Evolutionary conservation across 53 echinoderm and acorn worm genomes (phyloP), one percentile per base, ranked within the genome.

Genomic region (Luidia sarsii): DNA sequence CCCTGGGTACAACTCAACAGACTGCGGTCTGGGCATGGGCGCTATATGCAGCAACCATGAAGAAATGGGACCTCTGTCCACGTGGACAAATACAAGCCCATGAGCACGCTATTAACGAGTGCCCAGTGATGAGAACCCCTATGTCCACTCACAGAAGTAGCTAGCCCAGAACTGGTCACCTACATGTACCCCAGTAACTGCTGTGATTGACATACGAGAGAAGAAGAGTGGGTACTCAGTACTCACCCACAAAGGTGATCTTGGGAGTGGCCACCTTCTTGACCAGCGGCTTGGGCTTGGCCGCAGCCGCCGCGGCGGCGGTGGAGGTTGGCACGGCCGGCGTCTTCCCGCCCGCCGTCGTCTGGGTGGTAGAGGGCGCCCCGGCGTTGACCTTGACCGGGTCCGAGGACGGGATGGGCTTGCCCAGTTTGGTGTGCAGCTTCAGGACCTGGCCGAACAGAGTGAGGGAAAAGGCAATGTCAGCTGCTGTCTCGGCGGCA

Each of bases 221-320:
- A 59, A 29, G 20, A 71, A 61, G 7, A 18, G 27, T 9, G n/a
- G n/a, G n/a, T n/a, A 2, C 38, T 68, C n/a, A 34, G 7, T 16
- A 59, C 94, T 84, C 87, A 99, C 99, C 99, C 75, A 99, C 91
- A 85, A 99, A 99, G 13, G 90, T 94, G 57, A 99, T 99, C 87
- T 99, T 99, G 13, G 99, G 99, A 18, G 99, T 94, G 57, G 89
- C 90, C 38, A 85, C 70, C 65, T 93, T 90, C 79, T 92, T 92
- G 66, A 86, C 57, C 10, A 83, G 64, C 1, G 85, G 73, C 15
- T 82, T 88, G 11, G 89, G 57, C 43, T 93, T 88, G 35, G 81
- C 75, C 8, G 88, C 62, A 7, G 77, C 21, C 24, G 87, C 67
- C 16, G 83, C 65, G 7, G 74, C 54, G 16, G 73, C 71, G 38